Evolutionary conservation across 2,888 invertebrate genomes (phyloP), one percentile per base, ranked within the genome.

Genomic region (Calliphora vomitoria): DNA sequence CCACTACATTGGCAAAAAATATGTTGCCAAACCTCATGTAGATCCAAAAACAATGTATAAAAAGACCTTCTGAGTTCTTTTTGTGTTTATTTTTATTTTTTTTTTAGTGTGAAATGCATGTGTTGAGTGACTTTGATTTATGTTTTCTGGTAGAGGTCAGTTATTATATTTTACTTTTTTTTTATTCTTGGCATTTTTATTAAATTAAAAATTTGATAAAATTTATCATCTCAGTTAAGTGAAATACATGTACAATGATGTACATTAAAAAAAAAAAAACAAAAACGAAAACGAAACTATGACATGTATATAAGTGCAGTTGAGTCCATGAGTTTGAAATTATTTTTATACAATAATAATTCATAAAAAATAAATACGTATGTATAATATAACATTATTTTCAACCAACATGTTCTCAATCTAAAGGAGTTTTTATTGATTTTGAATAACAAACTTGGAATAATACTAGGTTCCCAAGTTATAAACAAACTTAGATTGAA

Each of bases 61-160:
- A 69, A 83, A n/a, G 62, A 76, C 83, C 83, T 84, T 78, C 71
- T 71, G 41, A 50, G 8, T 41, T 35, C 13, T 25, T 38, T 38
- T 53, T 71, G 8, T 31, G 8, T 74, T 64, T 41, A 8, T 20
- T 53, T 72, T 72, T 31, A 44, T 10, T 41, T 18, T 15, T 58
- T 66, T 47, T 55, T 41, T 25, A 25, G 25, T 20, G 74, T 50
- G 31, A 74, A 60, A 47, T 75, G 64, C 79, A 87, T 79, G 82
- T 85, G 85, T 76, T 82, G 79, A 82, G 74, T 85, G 85, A 82
- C 87, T 87, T 82, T 87, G 87, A 85, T 87, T 87, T 87, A 79
- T 79, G 85, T 41, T 75, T 82, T 79, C 50, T 75, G 35, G 58
- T 58, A 87, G 78, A 85, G 87, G 87, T 87, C 85, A 85, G 82